Evolutionary conservation across 2,113 vertebrate genomes (phyloP), one percentile per base, ranked within the genome.

Genomic region (Perca flavescens): DNA sequence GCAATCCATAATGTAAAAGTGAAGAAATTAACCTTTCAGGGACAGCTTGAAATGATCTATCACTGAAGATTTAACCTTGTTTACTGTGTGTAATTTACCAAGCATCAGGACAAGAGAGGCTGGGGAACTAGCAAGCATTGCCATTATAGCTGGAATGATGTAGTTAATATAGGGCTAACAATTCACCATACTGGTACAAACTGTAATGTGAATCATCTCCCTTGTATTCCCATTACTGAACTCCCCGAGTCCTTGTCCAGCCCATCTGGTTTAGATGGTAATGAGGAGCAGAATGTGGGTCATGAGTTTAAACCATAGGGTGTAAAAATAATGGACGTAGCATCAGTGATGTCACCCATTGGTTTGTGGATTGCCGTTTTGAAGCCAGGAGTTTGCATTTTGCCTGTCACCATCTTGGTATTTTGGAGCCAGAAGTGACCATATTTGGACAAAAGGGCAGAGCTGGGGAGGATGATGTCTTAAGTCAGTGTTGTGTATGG

Each of bases 281-380:
- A 89, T 79, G 88, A 86, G 72, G 40, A 83, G 82, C 80, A 71
- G 90, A 86, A 87, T 79, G 58, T 75, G 71, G 88, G 81, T 87
- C 88, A 83, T 13, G 64, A 68, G 89, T 34, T 34, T 34, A 34
- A 34, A 34, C 34, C 34, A 34, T 34, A 34, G 34, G 34, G 5
- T 34, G 34, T 34, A 34, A 34, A 34, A 34, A 34, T 34, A 6
- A 34, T 34, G 34, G 34, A 6, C 34, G 34, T 6, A 34, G 34
- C 34, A 34, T 34, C 34, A 34, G 34, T 34, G 34, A 34, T 34
- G 34, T 34, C 34, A 34, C 34, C 34, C 34, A 34, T 34, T 34
- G 34, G 34, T 34, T 6, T 34, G 6, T 34, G 6, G 34, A 34
- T 34, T 34, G 34, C 34, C 34, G 1, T 34, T 34, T 34, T 34